Conservation (phyloP, 2,888 invertebrate species). For the Onchidella celtica region DNA sequence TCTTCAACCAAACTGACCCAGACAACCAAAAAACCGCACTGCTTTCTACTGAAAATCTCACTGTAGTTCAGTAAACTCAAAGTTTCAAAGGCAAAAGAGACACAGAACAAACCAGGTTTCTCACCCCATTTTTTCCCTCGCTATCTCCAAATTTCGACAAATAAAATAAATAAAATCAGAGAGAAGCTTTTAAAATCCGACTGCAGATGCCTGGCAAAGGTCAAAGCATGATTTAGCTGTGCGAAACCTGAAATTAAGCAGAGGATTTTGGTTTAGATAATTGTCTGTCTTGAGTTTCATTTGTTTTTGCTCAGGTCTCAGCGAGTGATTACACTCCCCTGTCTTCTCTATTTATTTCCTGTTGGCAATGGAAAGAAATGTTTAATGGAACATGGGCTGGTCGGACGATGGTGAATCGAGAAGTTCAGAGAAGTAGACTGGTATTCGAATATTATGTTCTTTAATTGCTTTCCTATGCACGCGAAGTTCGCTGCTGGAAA, state of each 20-base stretch:
- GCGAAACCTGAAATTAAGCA: not conserved
- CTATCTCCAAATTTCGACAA: too few species aligned
- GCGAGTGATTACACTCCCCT: not conserved
- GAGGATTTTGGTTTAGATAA: constrained; percentile 14
- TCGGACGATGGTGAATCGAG: too few species aligned
- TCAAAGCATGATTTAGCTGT: not conserved
- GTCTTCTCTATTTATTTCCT: constrained; percentile 20
- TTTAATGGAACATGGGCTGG: constrained; percentile 12
- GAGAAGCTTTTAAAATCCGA: constrained; percentile 14
- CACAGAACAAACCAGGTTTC: not conserved
- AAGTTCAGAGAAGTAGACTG: too few species aligned
- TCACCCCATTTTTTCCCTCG: too few species aligned
- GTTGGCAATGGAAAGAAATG: not conserved
- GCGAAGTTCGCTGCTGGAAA: too few species aligned
- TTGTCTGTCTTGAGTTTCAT: not conserved
- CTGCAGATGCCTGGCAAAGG: constrained; percentile 1
- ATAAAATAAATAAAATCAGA: not conserved
- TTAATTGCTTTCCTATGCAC: too few species aligned
- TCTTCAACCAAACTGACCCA: too few species aligned
- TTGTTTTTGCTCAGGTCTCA: not conserved
- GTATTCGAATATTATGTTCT: too few species aligned
- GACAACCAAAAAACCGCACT: too few species aligned
- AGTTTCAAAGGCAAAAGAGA: too few species aligned
- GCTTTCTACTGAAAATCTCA: too few species aligned
- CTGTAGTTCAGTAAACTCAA: too few species aligned